phyloP scores from a whole-genome alignment of 2,797 vertebrate species.

The Amazona ochrocephala region DNA sequence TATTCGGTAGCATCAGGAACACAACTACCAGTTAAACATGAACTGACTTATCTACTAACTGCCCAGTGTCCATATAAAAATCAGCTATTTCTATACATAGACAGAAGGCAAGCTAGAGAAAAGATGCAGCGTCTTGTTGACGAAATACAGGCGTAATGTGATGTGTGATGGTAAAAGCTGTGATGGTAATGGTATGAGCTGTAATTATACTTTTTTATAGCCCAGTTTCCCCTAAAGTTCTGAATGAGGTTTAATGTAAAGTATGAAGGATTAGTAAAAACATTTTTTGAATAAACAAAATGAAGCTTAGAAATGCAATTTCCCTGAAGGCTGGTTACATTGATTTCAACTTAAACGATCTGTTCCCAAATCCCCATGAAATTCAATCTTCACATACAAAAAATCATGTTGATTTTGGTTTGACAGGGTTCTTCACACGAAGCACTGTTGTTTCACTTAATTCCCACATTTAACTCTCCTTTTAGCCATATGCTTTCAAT shows the following conservation, averaged over 20 bases:
- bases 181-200: not conserved
- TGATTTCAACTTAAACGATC: not conserved
- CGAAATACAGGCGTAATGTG: not conserved
- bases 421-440: not conserved
- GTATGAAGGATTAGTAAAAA: not conserved
- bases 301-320: not conserved
- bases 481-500: not conserved
- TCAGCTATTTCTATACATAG: fast-evolving
- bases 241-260: not conserved
- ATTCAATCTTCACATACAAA: not conserved
- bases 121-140: not conserved
- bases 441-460: not conserved
- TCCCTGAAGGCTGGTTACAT: not conserved
- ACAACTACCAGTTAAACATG: not conserved
- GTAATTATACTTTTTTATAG: not conserved
- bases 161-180: not conserved
- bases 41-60: not conserved
- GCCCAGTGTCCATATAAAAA: not conserved
- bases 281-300: not conserved
- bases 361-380: not conserved
- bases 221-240: not conserved
- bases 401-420: not conserved
- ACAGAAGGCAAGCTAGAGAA: not conserved
- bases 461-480: not conserved
- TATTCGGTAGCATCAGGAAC: not conserved